Conservation (phyloP, 2,797 vertebrate species). For the Paramormyrops hopkinsi region DNA sequence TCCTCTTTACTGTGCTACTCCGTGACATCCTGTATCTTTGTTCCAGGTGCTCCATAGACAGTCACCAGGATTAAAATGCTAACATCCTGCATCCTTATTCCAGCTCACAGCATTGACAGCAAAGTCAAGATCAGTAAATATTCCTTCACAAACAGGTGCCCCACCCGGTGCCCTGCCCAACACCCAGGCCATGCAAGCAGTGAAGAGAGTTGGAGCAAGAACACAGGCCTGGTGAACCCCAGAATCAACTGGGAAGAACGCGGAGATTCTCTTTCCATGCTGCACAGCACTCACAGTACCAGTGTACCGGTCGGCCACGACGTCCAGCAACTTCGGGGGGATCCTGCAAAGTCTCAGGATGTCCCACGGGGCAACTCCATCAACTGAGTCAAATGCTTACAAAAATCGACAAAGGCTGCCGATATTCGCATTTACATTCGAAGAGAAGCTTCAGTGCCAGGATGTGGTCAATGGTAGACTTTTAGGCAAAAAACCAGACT, state of each 20-base stretch:
- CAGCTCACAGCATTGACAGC: background rate
- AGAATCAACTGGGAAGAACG: background rate
- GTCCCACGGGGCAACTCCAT: background rate
- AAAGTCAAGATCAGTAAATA: background rate
- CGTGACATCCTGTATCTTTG: conserved; percentile 3
- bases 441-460: background rate
- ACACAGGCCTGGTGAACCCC: background rate
- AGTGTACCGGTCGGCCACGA: too few relatives aligned
- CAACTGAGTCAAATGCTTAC: background rate
- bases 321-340: background rate
- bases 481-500: background rate
- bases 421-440: background rate
- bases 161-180: background rate
- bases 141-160: background rate
- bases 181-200: background rate
- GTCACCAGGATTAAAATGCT: conserved; percentile 62
- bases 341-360: background rate
- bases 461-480: background rate
- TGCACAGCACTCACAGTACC: background rate
- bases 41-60: conserved; percentile 55
- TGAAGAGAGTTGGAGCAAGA: background rate
- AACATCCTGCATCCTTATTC: conserved; percentile 37
- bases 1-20: too few relatives aligned
- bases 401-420: background rate
- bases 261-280: background rate